Evolutionary conservation across 2,113 vertebrate genomes (phyloP).

Genomic region (Typhlomys cinereus): DNA sequence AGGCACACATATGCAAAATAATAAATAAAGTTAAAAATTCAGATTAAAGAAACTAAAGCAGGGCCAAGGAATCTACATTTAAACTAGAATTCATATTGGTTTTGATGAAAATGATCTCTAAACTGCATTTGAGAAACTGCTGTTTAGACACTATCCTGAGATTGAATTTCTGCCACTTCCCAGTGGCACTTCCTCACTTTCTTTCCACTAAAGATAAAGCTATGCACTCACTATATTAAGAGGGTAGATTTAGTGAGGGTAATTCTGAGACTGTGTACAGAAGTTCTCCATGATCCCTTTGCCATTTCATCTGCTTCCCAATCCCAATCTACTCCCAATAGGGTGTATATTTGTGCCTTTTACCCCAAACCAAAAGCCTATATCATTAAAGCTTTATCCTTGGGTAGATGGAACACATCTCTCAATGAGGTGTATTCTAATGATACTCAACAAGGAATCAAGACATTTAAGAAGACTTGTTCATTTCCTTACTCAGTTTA

Average conservation of each 20-base stretch:
- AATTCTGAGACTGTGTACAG: not conserved
- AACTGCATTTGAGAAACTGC: not conserved
- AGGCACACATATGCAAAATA: too few relatives aligned
- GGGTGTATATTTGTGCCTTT: not conserved
- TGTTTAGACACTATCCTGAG: not conserved
- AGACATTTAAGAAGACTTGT: not conserved
- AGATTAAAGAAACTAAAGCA: not conserved
- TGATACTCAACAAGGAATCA: slow-evolving; percentile 46
- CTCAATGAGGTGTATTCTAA: slow-evolving; percentile 18
- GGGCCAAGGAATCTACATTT: not conserved
- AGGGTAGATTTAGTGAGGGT: too few relatives aligned
- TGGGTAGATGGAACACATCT: not conserved
- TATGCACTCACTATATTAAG: not conserved
- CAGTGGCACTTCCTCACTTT: not conserved
- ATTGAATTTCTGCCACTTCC: not conserved
- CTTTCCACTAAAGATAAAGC: not conserved
- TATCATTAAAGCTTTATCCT: not conserved
- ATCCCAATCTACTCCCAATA: not conserved
- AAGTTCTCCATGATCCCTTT: not conserved
- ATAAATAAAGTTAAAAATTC: too few relatives aligned
- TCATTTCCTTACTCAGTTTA: not conserved
- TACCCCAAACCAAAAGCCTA: not conserved
- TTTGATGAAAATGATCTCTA: not conserved
- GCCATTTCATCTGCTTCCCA: not conserved
- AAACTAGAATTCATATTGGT: not conserved